These are phyloP conservation scores for Astyanax mexicanus DNA, from an alignment of 2,797 vertebrate genomes.

Conservation along the genomic window DNA sequence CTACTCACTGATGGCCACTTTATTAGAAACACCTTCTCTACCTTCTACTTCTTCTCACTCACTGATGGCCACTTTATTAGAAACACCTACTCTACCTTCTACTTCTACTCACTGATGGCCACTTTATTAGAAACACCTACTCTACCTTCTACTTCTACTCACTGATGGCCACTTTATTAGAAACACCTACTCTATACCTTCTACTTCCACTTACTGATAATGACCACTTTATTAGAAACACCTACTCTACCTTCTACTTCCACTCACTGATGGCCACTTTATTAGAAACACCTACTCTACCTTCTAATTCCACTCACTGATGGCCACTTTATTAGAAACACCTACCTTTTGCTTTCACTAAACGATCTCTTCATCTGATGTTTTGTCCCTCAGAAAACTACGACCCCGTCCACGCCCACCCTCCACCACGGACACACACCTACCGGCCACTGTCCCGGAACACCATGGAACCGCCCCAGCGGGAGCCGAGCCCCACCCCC, in stretches of 20 bases:
- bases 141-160: neutral
- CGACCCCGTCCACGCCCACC: constrained; percentile 86
- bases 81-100: neutral
- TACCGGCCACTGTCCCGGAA: constrained; percentile 94
- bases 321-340: no score
- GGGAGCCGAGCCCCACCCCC: constrained; percentile 49
- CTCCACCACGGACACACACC: constrained; percentile 91
- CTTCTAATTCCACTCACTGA: no score
- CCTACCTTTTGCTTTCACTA: no score
- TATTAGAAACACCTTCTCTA: neutral
- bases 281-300: neutral
- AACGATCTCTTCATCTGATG: neutral
- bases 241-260: neutral
- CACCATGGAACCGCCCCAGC: constrained; percentile 82
- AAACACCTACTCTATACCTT: neutral
- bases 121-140: neutral
- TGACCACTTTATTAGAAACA: neutral
- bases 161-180: neutral
- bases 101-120: neutral
- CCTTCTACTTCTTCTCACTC: neutral
- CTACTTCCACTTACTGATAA: no score
- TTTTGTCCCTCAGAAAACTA: constrained; percentile 81
- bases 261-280: neutral
- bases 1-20: no score
- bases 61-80: neutral